These are phyloP conservation scores for Calliopum simillimum DNA, from an alignment of 2,888 invertebrate genomes.

Conservation along the genomic window DNA sequence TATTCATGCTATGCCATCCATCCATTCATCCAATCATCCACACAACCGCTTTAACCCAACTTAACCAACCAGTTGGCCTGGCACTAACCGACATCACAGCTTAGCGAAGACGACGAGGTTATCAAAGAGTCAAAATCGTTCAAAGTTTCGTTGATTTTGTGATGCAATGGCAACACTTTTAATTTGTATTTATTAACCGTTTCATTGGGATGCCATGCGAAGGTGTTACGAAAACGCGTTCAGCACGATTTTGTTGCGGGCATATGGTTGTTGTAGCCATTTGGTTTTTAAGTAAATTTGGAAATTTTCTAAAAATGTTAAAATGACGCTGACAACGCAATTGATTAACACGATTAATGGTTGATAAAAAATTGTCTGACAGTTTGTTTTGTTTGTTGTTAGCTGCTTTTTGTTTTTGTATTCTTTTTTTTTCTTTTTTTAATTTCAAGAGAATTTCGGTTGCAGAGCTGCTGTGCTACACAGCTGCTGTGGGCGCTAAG, in stretches of 20 bases:
- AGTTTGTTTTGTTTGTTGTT: conserved; percentile 43
- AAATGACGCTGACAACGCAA: conserved; percentile 65
- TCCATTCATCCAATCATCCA: conserved; percentile 2
- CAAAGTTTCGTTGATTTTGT: conserved; percentile 34
- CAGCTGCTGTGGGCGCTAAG: conserved; percentile 17
- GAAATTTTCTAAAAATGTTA: conserved; percentile 44
- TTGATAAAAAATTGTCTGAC: conserved; percentile 59
- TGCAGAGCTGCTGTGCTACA: conserved; percentile 26
- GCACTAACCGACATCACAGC: background rate
- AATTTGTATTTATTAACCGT: conserved; percentile 15
- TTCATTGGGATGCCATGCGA: background rate
- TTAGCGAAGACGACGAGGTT: conserved; percentile 19
- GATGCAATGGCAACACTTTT: conserved; percentile 39
- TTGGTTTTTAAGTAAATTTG: conserved; percentile 31
- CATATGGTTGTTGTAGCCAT: background rate
- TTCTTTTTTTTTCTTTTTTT: conserved; percentile 33
- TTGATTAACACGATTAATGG: conserved; percentile 65
- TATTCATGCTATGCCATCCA: conserved; percentile 18
- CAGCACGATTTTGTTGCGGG: conserved; percentile 6
- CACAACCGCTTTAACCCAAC: too few relatives aligned
- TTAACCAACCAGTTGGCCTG: background rate
- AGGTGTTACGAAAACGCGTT: conserved; percentile 12
- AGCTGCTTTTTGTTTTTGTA: conserved; percentile 19
- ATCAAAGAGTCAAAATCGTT: conserved; percentile 41
- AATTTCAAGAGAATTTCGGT: conserved; percentile 32